These are phyloP conservation scores for silkworm (Bombyx mori) DNA, from an alignment of 1,140 invertebrate genomes.

Conservation along the genomic window DNA sequence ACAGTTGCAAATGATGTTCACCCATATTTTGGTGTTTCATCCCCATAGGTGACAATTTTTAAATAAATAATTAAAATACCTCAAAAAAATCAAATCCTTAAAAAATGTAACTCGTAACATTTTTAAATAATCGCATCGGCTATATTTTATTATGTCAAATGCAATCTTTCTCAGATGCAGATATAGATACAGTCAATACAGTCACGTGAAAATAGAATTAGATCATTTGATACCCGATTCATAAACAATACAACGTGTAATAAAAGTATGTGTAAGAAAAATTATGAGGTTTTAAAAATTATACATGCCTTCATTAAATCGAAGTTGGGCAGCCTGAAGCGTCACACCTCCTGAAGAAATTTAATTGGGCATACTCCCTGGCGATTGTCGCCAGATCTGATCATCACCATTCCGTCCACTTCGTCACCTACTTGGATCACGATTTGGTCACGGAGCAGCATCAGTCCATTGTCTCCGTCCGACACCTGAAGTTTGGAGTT, in stretches of 20 bases:
- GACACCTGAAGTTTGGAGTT: slow-evolving; percentile 68
- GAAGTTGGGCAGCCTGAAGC: slow-evolving; percentile 61
- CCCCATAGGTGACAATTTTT: no score
- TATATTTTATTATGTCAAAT: no score
- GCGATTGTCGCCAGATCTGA: slow-evolving; percentile 89
- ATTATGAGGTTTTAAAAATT: neutral
- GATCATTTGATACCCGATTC: no score
- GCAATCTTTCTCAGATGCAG: no score
- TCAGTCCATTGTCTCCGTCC: slow-evolving; percentile 75
- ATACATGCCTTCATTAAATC: slow-evolving; percentile 33
- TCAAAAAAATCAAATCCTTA: no score
- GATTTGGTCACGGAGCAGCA: slow-evolving; percentile 79
- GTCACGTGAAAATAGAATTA: no score
- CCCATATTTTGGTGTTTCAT: no score
- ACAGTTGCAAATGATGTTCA: no score
- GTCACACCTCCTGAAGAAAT: slow-evolving; percentile 89
- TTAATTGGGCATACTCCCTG: slow-evolving; percentile 87
- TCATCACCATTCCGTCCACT: slow-evolving; percentile 92
- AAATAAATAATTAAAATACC: no score
- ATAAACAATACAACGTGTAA: no score
- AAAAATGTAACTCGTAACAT: neutral
- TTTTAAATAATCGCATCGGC: neutral
- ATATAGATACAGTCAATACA: no score
- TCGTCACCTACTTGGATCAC: slow-evolving; percentile 91
- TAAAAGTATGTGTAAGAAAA: no score